Evolutionary conservation across 2,888 invertebrate genomes (phyloP).

Genomic region (Sinotaia quadrata): DNA sequence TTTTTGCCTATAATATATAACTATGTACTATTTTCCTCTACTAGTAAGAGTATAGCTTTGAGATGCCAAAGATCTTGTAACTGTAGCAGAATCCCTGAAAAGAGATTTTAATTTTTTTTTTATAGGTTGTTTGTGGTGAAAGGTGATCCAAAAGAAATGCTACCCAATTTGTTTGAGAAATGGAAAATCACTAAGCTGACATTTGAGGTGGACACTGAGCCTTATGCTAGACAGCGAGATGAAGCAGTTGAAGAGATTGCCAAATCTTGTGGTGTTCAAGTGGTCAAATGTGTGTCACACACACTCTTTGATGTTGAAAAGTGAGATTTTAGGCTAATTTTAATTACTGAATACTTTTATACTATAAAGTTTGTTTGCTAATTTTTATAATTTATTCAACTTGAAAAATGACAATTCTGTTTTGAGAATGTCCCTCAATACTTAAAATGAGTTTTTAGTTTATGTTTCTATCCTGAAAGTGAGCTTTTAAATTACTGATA

Average conservation of each 20-base stretch:
- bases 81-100: background rate
- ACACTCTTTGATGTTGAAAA: constrained; percentile 85
- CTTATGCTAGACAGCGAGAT: constrained; percentile 86
- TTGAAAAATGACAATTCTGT: too few species aligned
- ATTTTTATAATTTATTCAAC: background rate
- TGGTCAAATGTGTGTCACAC: constrained; percentile 84
- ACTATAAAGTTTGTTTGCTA: background rate
- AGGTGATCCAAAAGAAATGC: constrained; percentile 73
- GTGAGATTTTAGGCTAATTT: constrained; percentile 48
- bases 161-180: constrained; percentile 74
- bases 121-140: constrained; percentile 85
- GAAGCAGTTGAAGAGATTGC: constrained; percentile 85
- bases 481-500: too few species aligned
- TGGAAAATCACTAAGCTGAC: constrained; percentile 88
- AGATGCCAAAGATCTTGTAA: too few species aligned
- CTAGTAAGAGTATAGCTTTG: too few species aligned
- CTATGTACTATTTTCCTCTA: too few species aligned
- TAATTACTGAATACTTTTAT: too few species aligned
- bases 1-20: too few species aligned
- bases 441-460: too few species aligned
- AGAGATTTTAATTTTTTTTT: background rate
- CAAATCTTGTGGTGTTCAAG: constrained; percentile 84
- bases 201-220: constrained; percentile 92
- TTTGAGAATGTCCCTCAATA: too few species aligned
- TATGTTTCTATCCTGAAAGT: too few species aligned